These are phyloP conservation scores for Poecilia picta DNA, from an alignment of 2,797 vertebrate species.

Conservation along the genomic window DNA sequence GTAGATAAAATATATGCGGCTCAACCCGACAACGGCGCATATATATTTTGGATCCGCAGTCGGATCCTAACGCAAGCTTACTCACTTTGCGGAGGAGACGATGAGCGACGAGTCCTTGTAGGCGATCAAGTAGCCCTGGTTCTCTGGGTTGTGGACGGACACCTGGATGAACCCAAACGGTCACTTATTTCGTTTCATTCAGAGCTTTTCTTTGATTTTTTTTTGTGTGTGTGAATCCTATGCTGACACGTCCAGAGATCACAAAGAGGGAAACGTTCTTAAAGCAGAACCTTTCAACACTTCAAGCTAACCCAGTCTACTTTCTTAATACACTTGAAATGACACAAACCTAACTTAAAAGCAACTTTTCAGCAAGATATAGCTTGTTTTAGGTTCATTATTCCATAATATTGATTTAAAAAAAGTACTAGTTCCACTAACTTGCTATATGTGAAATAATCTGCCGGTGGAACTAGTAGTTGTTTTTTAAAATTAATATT, in stretches of 20 bases:
- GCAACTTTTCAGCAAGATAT: no score
- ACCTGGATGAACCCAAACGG: constrained; percentile 75
- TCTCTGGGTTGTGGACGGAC: constrained; percentile 96
- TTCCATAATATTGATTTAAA: no score
- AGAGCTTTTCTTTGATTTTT: not conserved
- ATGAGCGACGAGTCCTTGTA: constrained; percentile 98
- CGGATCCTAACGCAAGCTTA: not conserved
- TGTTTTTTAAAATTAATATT: no score
- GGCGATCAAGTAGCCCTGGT: constrained; percentile 97
- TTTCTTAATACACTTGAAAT: no score
- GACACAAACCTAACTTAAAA: no score
- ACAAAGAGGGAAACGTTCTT: not conserved
- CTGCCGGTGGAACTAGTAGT: no score
- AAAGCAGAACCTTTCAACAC: not conserved
- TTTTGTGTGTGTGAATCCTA: not conserved
- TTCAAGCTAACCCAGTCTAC: not conserved
- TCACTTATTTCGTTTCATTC: not conserved
- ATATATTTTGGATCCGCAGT: not conserved
- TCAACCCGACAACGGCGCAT: not conserved
- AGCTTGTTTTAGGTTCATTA: no score
- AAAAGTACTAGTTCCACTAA: no score
- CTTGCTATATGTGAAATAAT: no score
- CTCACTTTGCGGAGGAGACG: constrained; percentile 94
- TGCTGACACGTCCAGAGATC: not conserved
- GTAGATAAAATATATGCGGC: not conserved